These are phyloP conservation scores for Acleris sparsana DNA, from an alignment of 2,888 invertebrate genomes.

Conservation along the genomic window DNA sequence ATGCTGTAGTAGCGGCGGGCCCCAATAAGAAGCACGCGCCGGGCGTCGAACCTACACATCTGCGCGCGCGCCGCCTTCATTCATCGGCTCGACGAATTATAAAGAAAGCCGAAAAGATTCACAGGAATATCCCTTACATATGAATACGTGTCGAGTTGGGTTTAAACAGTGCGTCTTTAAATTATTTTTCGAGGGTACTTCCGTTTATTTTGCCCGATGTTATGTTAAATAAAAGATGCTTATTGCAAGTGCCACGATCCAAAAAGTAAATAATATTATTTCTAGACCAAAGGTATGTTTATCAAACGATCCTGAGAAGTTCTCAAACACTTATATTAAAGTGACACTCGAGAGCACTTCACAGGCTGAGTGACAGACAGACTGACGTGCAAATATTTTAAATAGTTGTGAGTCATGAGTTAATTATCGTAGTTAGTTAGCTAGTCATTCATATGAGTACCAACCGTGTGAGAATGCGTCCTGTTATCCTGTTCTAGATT, in stretches of 20 bases:
- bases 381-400: slow-evolving; percentile 34
- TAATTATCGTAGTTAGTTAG: slow-evolving; percentile 6
- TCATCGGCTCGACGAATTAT: slow-evolving; percentile 6
- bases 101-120: slow-evolving; percentile 2
- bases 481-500: no score
- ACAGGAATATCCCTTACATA: slow-evolving; percentile 1
- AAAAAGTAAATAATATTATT: neutral
- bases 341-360: slow-evolving; percentile 4
- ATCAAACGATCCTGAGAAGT: slow-evolving; percentile 1
- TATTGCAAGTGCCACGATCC: no score
- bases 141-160: no score
- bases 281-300: neutral
- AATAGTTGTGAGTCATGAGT: slow-evolving; percentile 10
- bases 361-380: slow-evolving; percentile 19
- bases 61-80: slow-evolving; percentile 48
- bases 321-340: slow-evolving; percentile 6
- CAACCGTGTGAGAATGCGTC: no score
- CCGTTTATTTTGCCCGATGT: neutral
- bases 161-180: neutral
- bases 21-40: slow-evolving; percentile 58
- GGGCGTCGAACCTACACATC: slow-evolving; percentile 68
- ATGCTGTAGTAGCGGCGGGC: slow-evolving; percentile 53
- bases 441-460: neutral
- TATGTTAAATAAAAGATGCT: no score
- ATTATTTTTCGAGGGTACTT: neutral